Conservation (phyloP, 2,797 vertebrate genomes). For the Crax fasciolata region DNA sequence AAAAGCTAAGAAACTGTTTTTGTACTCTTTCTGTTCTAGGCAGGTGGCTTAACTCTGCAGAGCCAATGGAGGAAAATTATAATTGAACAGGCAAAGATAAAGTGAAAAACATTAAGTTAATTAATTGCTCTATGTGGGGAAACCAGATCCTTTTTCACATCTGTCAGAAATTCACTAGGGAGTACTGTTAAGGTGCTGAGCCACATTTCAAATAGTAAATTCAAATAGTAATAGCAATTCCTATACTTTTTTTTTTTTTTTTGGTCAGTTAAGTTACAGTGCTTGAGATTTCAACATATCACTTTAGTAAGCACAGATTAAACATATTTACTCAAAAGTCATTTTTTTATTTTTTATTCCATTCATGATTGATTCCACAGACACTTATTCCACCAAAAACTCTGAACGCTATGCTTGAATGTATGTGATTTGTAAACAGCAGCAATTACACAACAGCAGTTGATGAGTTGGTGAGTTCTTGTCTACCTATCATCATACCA, state of each 20-base stretch:
- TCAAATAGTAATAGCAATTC: not conserved
- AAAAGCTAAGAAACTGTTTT: not conserved
- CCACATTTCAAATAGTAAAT: not conserved
- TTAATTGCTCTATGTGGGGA: not conserved
- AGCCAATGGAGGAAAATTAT: not conserved
- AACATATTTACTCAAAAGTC: not conserved
- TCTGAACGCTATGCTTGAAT: not conserved
- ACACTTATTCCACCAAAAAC: not conserved
- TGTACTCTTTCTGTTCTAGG: accelerated
- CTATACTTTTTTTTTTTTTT: not conserved
- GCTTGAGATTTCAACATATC: not conserved
- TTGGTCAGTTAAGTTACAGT: not conserved
- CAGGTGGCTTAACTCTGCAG: not conserved
- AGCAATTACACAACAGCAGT: not conserved
- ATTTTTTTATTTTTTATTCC: not conserved
- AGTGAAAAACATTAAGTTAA: not conserved
- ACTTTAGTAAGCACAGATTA: not conserved
- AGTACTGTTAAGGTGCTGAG: not conserved
- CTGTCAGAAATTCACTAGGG: not conserved
- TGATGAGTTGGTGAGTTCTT: not conserved
- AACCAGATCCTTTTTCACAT: not conserved
- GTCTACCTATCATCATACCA: not conserved
- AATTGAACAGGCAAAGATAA: not conserved
- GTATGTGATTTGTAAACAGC: not conserved
- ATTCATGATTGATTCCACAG: not conserved